These are phyloP conservation scores for Amblyopsis hoosieri DNA, from an alignment of 2,797 vertebrate genomes.

Conservation along the genomic window DNA sequence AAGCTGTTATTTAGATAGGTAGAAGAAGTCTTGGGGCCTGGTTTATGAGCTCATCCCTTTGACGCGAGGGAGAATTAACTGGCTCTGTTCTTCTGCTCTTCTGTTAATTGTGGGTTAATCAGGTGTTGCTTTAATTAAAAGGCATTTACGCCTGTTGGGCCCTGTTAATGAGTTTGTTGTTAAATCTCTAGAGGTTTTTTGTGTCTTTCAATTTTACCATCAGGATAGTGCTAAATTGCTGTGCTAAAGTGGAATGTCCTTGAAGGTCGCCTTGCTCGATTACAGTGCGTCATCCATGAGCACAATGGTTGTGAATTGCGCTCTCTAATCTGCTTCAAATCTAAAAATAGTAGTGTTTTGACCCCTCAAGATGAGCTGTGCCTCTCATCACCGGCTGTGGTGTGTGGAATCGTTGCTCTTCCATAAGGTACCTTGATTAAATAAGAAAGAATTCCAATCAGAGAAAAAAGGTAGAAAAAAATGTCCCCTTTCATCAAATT, in stretches of 20 bases:
- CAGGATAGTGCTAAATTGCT: conserved; percentile 77
- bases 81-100: conserved; percentile 52
- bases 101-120: conserved; percentile 83
- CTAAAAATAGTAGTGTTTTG: conserved; percentile 10
- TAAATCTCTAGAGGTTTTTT: conserved; percentile 80
- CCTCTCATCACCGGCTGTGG: neutral
- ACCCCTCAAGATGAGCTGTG: conserved; percentile 24
- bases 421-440: neutral
- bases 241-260: conserved; percentile 75
- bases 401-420: neutral
- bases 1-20: conserved; percentile 61
- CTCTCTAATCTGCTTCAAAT: conserved; percentile 32
- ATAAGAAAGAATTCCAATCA: too few relatives aligned
- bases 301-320: conserved; percentile 35
- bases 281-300: conserved; percentile 38
- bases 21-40: conserved; percentile 49
- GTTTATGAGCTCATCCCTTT: conserved; percentile 66
- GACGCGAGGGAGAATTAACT: conserved; percentile 71
- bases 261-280: conserved; percentile 73
- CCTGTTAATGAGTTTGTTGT: conserved; percentile 83
- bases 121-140: conserved; percentile 85
- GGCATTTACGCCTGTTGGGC: conserved; percentile 80
- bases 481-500: too few relatives aligned
- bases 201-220: conserved; percentile 78
- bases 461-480: too few relatives aligned